Base-by-base conservation (phyloP, 2,797 vertebrate species). In the Echeneis naucrates region DNA sequence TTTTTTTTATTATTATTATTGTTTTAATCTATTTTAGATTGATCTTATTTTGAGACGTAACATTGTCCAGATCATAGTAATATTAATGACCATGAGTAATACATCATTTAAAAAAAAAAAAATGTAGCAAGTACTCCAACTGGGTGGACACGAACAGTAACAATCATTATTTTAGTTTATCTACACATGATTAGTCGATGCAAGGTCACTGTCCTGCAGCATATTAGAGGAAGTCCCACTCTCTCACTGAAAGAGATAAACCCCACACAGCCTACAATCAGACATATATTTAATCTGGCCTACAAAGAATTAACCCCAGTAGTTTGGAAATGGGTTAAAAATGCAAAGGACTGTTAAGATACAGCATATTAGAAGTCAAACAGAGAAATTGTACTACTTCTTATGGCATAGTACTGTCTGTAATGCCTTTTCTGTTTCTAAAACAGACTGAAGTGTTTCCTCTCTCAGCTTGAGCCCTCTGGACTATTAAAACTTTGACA, bases 401-500 rank as follows among this genome's bases (percentile, higher is more conserved):
- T 55, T 69, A 5, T 80, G 51, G n/a, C 32, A 57, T 19, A 32
- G 54, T 23, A 45, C 54, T 66, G 52, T 83, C 66, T 78, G 33
- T 54, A 78, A 76, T 57, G 53, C 68, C 57, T 68, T 80, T 85
- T 83, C 66, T 75, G 58, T 77, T 85, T 78, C 60, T 78, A 84
- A 63, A 53, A 70, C 51, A 71, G 68, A 85, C 72, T 73, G 64
- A 72, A 90, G 81, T 68, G 10, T 72, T 85, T 81, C 74, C 72
- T 87, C 66, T 79, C 71, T 79, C 72, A 86, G 61, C 79, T 60
- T 48, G 19, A 48, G 81, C 86, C 86, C 80, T 33, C 8, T 63
- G 82, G 88, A 86, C 87, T 60, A 80, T 87, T 90, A 88, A 81
- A 83, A 82, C 86, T 78, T 69, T 89, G 87, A 90, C 87, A 87